A percentile compares a stretch with the other conserved stretches of the same genome.
Evolutionary conservation across 2,888 invertebrate genomes (phyloP).

Genomic region (Caenorhabditis sp.): DNA sequence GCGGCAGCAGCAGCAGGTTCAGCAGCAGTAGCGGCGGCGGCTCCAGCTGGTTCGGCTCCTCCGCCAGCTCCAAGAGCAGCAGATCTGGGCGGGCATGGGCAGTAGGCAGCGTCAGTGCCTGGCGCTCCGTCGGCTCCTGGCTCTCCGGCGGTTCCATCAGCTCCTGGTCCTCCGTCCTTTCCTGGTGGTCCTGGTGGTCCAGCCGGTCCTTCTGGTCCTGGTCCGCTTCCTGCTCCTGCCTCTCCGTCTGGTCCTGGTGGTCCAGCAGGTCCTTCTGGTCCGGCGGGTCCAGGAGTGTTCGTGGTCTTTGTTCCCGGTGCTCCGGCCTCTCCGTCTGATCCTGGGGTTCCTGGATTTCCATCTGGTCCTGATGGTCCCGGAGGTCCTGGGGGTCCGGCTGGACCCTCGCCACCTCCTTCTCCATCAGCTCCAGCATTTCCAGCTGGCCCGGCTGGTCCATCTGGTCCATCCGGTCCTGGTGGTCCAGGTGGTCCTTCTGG

Average conservation of each 20-base stretch:
- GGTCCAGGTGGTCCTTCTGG: conserved; percentile 55
- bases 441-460: conserved; percentile 56
- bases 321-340: conserved; percentile 60
- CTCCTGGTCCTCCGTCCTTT: conserved; percentile 47
- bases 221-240: conserved; percentile 49
- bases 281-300: conserved; percentile 52
- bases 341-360: conserved; percentile 60
- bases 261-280: conserved; percentile 53
- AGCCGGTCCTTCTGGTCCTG: conserved; percentile 51
- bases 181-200: conserved; percentile 55
- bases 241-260: conserved; percentile 55
- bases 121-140: conserved; percentile 55
- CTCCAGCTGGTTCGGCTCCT: conserved; percentile 43
- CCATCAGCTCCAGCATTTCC: conserved; percentile 61
- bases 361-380: conserved; percentile 57
- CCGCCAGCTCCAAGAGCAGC: conserved; percentile 47
- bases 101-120: conserved; percentile 62
- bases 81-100: conserved; percentile 62
- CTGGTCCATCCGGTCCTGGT: conserved; percentile 55
- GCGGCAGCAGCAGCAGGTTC: conserved; percentile 25
- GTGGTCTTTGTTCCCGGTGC: conserved; percentile 49
- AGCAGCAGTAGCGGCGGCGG: conserved; percentile 10
- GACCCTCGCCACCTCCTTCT: conserved; percentile 34
- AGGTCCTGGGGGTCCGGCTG: conserved; percentile 54
- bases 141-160: conserved; percentile 43